Base-by-base conservation (phyloP, 2,888 invertebrate species). In the Phragmatobia fuliginosa region DNA sequence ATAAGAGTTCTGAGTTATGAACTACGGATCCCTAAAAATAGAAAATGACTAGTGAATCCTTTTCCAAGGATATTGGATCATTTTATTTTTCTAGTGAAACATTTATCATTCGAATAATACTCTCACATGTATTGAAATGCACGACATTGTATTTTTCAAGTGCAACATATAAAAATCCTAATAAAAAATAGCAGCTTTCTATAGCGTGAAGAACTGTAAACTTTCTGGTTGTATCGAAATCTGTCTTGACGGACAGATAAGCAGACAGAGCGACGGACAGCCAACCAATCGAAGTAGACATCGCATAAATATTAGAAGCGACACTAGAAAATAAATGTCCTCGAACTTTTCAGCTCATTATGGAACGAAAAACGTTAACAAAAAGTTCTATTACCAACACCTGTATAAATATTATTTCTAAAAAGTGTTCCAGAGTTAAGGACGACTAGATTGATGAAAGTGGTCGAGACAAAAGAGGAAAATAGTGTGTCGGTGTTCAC, bases 371-470 rank as follows among this genome's bases (percentile, higher is more conserved):
- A 36, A 45, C 6, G 45, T 45, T 49, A 49, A 10, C 2, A n/a
- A 58, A 62, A 74, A 79, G n/a, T 67, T 58, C 32, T 41, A 62
- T 59, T 49, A 25, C 38, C 31, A 62, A 25, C 32, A 41, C 16
- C 16, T 5, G 62, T 38, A 25, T 3, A n/a, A n/a, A n/a, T n/a
- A n/a, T n/a, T n/a, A n/a, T n/a, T n/a, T n/a, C 28, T 49, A 72
- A 66, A 66, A 52, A 69, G 31, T 61, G 65, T 36, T 79, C 64
- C 32, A 41, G 28, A 67, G 68, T 71, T 71, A 66, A 79, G 78
- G 77, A 77, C 73, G 66, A 68, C 68, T 71, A 80, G 78, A 79
- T 80, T 79, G 80, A 79, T 80, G 78, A 79, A 79, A 73, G 80
- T 79, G 69, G 73, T 71, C 75, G 73, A 77, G 71, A 79, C 78